Percentiles rank a stretch among this genome's conserved stretches.
Conservation (phyloP, 2,797 vertebrate genomes). For the Galaxias olidus region DNA sequence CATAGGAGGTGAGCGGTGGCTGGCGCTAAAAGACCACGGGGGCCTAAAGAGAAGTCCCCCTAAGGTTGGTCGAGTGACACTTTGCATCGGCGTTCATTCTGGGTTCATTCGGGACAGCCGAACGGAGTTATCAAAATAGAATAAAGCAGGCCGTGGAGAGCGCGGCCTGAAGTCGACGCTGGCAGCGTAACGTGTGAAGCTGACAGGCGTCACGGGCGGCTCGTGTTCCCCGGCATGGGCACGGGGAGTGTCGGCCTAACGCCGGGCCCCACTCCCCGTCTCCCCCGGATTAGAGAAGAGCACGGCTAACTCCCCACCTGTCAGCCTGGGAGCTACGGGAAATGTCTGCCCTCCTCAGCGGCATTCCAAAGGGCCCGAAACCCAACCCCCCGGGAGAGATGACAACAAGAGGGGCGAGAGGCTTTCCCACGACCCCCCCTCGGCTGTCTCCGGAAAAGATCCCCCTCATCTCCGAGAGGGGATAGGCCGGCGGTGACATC, state of each 20-base stretch:
- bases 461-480: slow-evolving; percentile 33
- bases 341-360: slow-evolving; percentile 60
- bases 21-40: too few relatives aligned
- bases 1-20: too few relatives aligned
- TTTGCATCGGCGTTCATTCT: not conserved
- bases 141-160: slow-evolving; percentile 7
- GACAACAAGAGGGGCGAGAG: slow-evolving; percentile 61
- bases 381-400: slow-evolving; percentile 67
- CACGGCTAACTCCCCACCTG: slow-evolving; percentile 13
- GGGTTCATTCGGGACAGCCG: too few relatives aligned
- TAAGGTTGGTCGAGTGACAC: too few relatives aligned
- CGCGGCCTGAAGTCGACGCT: not conserved
- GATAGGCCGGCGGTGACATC: slow-evolving; percentile 41
- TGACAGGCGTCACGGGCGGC: slow-evolving; percentile 1
- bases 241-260: slow-evolving; percentile 8
- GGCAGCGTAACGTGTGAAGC: slow-evolving; percentile 16
- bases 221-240: slow-evolving; percentile 18
- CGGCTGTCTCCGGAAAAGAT: slow-evolving; percentile 45
- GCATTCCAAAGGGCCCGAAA: slow-evolving; percentile 74
- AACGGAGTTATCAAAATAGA: not conserved
- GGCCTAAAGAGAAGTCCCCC: too few relatives aligned
- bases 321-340: slow-evolving; percentile 61
- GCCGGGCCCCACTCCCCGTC: slow-evolving; percentile 10
- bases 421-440: slow-evolving; percentile 77
- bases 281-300: too few relatives aligned